Evolutionary conservation across 2,888 invertebrate genomes (phyloP).

Genomic region (Cephonodes hylas): DNA sequence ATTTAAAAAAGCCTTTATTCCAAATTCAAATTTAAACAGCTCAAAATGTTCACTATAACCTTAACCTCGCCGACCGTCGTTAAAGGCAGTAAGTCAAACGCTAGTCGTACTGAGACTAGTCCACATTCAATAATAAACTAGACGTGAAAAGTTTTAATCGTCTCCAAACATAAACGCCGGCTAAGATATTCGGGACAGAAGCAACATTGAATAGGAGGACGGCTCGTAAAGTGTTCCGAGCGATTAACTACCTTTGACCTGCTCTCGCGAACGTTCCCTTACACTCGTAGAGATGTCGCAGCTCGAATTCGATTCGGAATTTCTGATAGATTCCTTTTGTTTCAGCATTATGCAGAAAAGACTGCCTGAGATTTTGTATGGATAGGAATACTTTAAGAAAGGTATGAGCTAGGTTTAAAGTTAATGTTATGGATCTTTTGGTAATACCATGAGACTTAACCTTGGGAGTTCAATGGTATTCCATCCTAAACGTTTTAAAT

Average conservation of each 20-base stretch:
- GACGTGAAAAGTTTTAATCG: conserved; percentile 1
- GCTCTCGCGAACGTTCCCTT: conserved; percentile 38
- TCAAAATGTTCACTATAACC: not conserved
- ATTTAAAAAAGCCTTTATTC: no score
- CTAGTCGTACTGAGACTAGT: not conserved
- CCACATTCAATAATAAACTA: not conserved
- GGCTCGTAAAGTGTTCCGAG: conserved; percentile 60
- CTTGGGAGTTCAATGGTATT: no score
- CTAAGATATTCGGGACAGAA: conserved; percentile 6
- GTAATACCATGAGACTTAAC: no score
- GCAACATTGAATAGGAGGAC: conserved; percentile 20
- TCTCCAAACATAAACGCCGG: not conserved
- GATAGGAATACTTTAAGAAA: no score
- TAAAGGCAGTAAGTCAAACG: not conserved
- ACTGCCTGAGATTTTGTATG: no score
- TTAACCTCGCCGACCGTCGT: not conserved
- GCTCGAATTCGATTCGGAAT: not conserved
- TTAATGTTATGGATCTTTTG: no score
- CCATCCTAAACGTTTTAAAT: no score
- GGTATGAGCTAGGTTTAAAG: no score
- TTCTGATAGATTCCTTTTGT: not conserved
- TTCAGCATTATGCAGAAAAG: no score
- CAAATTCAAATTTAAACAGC: not conserved
- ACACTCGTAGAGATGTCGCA: conserved; percentile 18
- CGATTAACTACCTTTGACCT: conserved; percentile 62